Evolutionary conservation across 2,888 invertebrate species (phyloP), one percentile per base, ranked within the genome.

Genomic region (Drosophila melanocephala): DNA sequence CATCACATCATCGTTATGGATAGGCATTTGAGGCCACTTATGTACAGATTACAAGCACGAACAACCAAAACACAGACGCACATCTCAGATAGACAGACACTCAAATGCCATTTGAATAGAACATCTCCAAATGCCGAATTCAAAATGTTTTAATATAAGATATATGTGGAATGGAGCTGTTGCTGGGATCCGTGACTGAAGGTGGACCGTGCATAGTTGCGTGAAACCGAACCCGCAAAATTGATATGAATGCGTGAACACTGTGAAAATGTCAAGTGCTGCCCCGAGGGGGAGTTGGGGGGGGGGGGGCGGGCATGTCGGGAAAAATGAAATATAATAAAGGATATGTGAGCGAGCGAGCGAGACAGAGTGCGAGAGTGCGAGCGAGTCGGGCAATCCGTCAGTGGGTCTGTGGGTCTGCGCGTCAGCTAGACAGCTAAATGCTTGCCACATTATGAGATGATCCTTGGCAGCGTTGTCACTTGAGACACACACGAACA

Each of bases 401-500:
- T 81, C 77, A 77, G 77, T 75, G 56, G 44, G 67, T 52, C 51
- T 66, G 77, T 75, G 56, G 37, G 67, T 52, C 51, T 66, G 71
- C 37, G 65, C 52, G 60, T 64, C 75, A 52, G 67, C 51, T 59
- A 74, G 79, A 84, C 87, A 82, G 91, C 88, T 91, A 90, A 86
- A 87, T 87, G 91, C 89, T 89, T 86, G 87, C 88, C 85, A 90
- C 86, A 87, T 91, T 91, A 91, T 89, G 84, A 91, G 90, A 91
- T 92, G 91, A 92, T 91, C 92, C 92, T 92, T 91, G 89, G 89
- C 84, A 83, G 81, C 83, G 60, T 76, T 90, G 92, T 92, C 91
- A 92, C 92, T 84, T 87, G 92, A 92, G 92, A 91, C 92, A 61
- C 30, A 61, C 30, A 60, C 32, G 56, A 52, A 74, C 16, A 50